Percentiles rank a stretch among this genome's conserved stretches.
phyloP scores from a whole-genome alignment of 2,113 vertebrate species.

The Dascyllus trimaculatus region DNA sequence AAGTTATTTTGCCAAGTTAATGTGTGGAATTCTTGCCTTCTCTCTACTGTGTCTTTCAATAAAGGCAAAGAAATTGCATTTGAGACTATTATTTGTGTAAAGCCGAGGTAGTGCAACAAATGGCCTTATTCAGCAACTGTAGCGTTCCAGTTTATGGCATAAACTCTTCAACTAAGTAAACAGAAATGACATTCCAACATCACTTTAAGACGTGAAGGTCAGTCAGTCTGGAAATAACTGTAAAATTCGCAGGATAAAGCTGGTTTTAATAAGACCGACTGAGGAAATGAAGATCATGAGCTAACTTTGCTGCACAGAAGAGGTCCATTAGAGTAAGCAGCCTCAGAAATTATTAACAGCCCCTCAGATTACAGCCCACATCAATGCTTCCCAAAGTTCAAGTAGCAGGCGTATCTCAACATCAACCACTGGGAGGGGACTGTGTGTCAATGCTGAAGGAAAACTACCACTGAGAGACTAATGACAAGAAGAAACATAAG shows the following conservation, averaged over 20 bases:
- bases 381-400: constrained; percentile 3
- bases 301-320: constrained; percentile 5
- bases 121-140: no score
- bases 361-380: constrained; percentile 6
- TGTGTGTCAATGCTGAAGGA: background rate
- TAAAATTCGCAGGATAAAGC: background rate
- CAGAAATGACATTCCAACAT: background rate
- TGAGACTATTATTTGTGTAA: no score
- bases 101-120: no score
- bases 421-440: background rate
- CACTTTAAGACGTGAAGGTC: background rate
- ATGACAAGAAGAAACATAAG: background rate
- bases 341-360: background rate
- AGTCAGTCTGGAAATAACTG: background rate
- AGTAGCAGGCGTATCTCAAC: background rate
- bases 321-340: background rate
- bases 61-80: no score
- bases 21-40: no score
- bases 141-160: no score
- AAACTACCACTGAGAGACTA: background rate
- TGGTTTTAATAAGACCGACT: background rate
- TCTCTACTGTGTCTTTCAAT: no score
- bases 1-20: no score
- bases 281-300: background rate
- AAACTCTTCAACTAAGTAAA: no score